Base-by-base conservation (phyloP, 2,888 invertebrate species). In the Carterocephalus palaemon region DNA sequence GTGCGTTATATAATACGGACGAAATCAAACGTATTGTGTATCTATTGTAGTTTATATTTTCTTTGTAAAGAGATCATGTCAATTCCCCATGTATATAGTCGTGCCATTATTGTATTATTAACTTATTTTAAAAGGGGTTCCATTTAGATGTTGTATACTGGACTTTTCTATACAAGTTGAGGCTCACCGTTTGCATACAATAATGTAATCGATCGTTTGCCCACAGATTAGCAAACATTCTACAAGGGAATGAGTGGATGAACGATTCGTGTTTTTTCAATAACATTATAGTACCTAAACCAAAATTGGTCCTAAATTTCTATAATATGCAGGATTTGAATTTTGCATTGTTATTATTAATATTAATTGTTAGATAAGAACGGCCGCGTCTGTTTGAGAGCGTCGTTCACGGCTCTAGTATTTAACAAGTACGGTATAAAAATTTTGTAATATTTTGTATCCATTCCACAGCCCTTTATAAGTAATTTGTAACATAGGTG, bases 11-110 rank as follows among this genome's bases (percentile, higher is more conserved):
- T 7, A 24, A 17, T 31, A 32, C 41, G 23, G 28, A 28, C 15
- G 15, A 28, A 28, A n/a, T n/a, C n/a, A n/a, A 24, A 24, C 32
- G 41, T 53, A 49, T 43, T 49, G 53, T 51, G 59, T 57, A 57
- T 48, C 52, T 59, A 54, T 57, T 60, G 60, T 60, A 58, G 57
- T 64, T 54, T 51, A 55, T 54, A 48, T 54, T 62, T 64, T 67
- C 49, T 62, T 70, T 70, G 52, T 67, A 63, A 66, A 70, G 62
- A 61, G 64, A 75, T 70, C 67, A 76, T 78, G 85, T 86, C 85
- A 86, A 85, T 86, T 84, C 74, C 82, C 68, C 62, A 65, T 85
- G 84, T 84, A 84, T 64, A 85, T 85, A 85, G 70, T 75, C 62
- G 85, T 85, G 85, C 85, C 84, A 85, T 85, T 75, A 53, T 64